phyloP scores from a whole-genome alignment of 2,797 vertebrate genomes.

The Enteromius mattozi region DNA sequence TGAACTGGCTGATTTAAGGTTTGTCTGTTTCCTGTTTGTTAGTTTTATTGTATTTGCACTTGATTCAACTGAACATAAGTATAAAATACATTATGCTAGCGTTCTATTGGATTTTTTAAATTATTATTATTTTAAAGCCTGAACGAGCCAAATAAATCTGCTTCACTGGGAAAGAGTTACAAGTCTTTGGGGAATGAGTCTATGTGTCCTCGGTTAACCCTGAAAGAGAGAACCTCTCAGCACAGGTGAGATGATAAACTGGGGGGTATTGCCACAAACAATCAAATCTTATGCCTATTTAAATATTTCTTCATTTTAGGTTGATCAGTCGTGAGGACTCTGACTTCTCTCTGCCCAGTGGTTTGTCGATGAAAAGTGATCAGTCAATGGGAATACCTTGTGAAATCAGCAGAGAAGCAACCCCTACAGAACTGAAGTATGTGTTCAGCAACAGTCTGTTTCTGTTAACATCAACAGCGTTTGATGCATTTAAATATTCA shows the following conservation, averaged over 20 bases:
- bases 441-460: background rate
- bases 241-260: background rate
- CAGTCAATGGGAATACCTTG: accelerated
- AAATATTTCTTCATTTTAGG: background rate
- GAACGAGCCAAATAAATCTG: background rate
- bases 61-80: background rate
- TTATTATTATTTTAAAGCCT: background rate
- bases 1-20: conserved; percentile 11
- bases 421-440: background rate
- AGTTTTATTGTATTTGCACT: background rate
- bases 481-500: background rate
- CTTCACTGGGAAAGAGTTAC: background rate
- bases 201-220: background rate
- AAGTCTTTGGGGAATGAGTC: background rate
- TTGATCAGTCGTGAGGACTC: background rate
- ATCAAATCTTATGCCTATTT: background rate
- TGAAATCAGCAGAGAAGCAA: background rate
- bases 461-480: background rate
- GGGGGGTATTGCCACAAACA: background rate
- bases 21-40: background rate
- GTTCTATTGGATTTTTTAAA: too few species aligned
- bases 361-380: background rate
- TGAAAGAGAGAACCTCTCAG: background rate
- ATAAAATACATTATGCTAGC: background rate
- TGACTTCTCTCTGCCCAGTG: background rate